These are phyloP conservation scores for Bos taurus DNA, from an alignment of 2,113 vertebrate species.

Conservation along the genomic window DNA sequence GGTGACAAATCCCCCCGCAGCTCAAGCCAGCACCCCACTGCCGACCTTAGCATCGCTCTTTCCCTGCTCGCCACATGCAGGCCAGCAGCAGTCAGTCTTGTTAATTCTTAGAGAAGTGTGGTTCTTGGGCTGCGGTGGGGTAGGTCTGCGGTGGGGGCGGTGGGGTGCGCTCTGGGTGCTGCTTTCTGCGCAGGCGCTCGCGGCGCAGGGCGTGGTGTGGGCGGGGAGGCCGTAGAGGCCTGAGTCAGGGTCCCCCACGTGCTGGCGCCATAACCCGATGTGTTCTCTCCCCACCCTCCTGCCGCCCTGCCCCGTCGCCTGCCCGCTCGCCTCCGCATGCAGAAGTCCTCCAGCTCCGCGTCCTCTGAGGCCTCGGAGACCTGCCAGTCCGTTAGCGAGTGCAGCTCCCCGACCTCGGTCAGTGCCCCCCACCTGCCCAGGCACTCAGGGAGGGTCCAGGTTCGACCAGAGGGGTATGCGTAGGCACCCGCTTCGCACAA, in stretches of 20 bases:
- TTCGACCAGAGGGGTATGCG: not conserved
- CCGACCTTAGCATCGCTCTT: not conserved
- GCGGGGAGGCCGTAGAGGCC: not conserved
- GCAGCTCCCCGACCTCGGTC: constrained; percentile 97
- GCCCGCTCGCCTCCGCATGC: constrained; percentile 44
- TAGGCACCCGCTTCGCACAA: not conserved
- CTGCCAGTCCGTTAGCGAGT: constrained; percentile 98
- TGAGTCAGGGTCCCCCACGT: not conserved
- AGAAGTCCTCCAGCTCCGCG: constrained; percentile 99
- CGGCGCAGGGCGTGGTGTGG: not conserved
- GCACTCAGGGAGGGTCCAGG: not conserved
- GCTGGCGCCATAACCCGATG: constrained; percentile 5
- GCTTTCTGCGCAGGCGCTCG: not conserved
- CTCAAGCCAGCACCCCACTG: not conserved
- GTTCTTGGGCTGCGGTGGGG: not conserved
- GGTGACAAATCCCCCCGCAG: not conserved
- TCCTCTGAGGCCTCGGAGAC: constrained; percentile 98
- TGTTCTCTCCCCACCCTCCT: constrained; percentile 59
- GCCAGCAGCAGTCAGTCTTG: not conserved
- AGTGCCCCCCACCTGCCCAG: constrained; percentile 76
- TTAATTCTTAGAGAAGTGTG: not conserved
- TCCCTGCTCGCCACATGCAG: not conserved
- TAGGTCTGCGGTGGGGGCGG: no score
- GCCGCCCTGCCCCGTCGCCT: not conserved
- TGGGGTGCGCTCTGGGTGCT: not conserved